These are phyloP conservation scores for Andrena minutula DNA, from an alignment of 2,888 invertebrate species.

Conservation along the genomic window DNA sequence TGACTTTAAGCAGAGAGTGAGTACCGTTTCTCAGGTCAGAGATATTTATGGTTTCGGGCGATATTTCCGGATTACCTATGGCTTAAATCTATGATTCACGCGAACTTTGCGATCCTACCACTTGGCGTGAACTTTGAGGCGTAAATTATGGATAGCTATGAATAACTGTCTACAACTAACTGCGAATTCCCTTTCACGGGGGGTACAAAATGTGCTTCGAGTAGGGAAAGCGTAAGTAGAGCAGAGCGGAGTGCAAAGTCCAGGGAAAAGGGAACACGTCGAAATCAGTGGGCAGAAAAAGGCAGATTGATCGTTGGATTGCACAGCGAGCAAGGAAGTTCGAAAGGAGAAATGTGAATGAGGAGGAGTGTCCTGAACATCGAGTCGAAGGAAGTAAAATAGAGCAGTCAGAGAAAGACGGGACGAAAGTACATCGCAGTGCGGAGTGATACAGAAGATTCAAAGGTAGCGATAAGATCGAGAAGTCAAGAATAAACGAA, in stretches of 20 bases:
- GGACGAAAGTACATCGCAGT: not conserved
- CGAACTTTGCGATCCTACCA: not conserved
- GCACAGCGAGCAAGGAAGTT: too few relatives aligned
- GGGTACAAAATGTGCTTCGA: not conserved
- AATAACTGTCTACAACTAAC: not conserved
- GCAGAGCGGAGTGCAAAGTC: not conserved
- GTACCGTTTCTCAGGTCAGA: too few relatives aligned
- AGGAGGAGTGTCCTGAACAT: not conserved
- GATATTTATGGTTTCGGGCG: too few relatives aligned
- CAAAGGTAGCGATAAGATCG: not conserved
- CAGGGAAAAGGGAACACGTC: not conserved
- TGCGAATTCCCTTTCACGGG: not conserved
- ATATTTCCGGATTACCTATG: too few relatives aligned
- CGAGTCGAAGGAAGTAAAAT: not conserved
- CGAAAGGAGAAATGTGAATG: not conserved
- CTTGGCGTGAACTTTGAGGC: not conserved
- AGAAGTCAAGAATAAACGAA: conserved; percentile 23
- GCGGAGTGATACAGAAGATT: conserved; percentile 3
- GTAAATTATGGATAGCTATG: not conserved
- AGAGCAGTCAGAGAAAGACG: not conserved
- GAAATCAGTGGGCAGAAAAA: not conserved
- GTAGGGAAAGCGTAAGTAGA: not conserved
- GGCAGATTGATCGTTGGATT: too few relatives aligned
- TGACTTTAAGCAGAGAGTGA: too few relatives aligned
- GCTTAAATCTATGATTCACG: not conserved